Evolutionary conservation across 2,797 vertebrate genomes (phyloP).

Genomic region (Steatocranus sp.): DNA sequence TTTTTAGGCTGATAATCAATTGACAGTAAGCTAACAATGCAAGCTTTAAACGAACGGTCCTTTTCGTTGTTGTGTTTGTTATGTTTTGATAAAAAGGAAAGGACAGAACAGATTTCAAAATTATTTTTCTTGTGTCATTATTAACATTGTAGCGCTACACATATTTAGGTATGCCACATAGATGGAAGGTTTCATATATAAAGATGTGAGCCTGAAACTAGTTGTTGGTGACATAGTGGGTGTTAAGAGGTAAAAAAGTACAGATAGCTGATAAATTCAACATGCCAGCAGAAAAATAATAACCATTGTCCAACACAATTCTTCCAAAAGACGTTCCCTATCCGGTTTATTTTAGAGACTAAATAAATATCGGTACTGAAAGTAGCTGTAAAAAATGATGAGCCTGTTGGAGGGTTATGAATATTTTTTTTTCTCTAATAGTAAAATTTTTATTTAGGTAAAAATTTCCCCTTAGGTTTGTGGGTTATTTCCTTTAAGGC

Average conservation of each 20-base stretch:
- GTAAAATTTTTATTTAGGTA: background rate
- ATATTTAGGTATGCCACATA: background rate
- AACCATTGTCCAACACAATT: background rate
- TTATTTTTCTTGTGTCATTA: background rate
- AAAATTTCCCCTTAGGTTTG: background rate
- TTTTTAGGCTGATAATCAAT: background rate
- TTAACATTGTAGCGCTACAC: background rate
- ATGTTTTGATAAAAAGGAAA: background rate
- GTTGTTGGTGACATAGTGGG: background rate
- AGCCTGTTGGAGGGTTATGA: background rate
- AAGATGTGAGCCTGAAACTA: background rate
- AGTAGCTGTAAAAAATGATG: background rate
- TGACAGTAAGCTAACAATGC: background rate
- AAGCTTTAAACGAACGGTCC: background rate
- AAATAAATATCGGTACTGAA: background rate
- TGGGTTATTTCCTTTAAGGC: background rate
- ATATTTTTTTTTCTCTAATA: background rate
- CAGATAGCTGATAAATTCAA: background rate
- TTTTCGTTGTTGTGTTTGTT: fast-evolving
- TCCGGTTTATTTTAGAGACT: background rate
- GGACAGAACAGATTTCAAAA: background rate
- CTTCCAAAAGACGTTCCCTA: background rate
- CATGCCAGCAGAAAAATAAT: background rate
- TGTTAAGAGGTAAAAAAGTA: background rate
- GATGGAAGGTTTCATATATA: background rate